phyloP scores from a whole-genome alignment of 2,888 invertebrate species.

The Gryllus longicercus region DNA sequence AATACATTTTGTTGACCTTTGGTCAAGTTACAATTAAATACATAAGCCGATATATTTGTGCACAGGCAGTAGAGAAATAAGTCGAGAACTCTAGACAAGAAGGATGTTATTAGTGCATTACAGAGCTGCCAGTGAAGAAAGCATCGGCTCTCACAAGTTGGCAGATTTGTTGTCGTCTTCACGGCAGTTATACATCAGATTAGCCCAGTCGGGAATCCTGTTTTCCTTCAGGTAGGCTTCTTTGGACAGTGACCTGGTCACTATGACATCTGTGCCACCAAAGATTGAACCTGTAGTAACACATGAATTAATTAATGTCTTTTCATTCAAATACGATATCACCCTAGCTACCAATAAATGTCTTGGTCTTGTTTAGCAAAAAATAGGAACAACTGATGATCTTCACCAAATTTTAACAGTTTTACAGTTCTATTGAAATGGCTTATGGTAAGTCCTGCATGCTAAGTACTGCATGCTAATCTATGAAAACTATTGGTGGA shows the following conservation, averaged over 20 bases:
- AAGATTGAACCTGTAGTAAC: constrained; percentile 63
- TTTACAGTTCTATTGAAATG: too few species aligned
- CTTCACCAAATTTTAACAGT: too few species aligned
- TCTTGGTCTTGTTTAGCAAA: too few species aligned
- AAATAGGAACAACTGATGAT: too few species aligned
- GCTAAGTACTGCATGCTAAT: too few species aligned
- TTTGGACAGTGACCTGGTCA: constrained; percentile 66
- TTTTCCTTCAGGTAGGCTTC: constrained; percentile 69
- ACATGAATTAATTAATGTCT: not conserved
- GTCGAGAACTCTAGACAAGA: too few species aligned
- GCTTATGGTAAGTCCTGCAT: too few species aligned
- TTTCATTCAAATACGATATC: too few species aligned
- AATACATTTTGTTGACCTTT: not conserved
- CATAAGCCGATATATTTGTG: constrained; percentile 7
- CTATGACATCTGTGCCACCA: constrained; percentile 70
- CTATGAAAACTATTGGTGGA: too few species aligned
- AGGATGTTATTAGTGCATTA: not conserved
- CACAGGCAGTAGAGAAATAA: not conserved
- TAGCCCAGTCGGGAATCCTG: constrained; percentile 79
- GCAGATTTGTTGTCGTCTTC: constrained; percentile 26
- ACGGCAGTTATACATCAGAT: constrained; percentile 56
- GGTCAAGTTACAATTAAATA: not conserved
- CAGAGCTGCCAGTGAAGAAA: not conserved
- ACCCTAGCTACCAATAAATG: too few species aligned
- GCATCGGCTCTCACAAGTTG: not conserved